Evolutionary conservation across 2,113 vertebrate species (phyloP), one percentile per base, ranked within the genome.

Genomic region (Illadopsis cleaveri): DNA sequence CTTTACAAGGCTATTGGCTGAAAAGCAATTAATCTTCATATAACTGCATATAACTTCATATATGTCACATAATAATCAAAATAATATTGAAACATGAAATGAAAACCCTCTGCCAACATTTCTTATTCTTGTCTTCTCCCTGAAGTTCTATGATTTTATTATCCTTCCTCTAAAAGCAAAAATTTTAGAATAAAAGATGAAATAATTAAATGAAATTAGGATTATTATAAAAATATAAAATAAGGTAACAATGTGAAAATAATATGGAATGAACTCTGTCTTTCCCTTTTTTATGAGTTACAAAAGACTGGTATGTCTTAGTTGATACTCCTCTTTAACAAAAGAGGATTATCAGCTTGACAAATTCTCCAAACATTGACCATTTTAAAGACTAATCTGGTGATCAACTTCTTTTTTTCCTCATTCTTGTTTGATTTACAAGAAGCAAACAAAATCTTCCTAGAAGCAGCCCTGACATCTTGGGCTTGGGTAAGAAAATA

Each of bases 1-100:
- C 82, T 93, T 92, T 83, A 64, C 4, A 78, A 48, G 17, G 12
- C 38, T 86, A 62, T 53, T 78, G 57, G 12, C 30, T 70, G 44
- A 96, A 86, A 64, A 51, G 45, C 22, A 93, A 69, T 62, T 82
- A 35, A 84, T 50, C 25, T 91, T 86, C 51, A 91, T 91, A 94
- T 45, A 25, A 18, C 18, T 30, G 5, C 57, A 56, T 65, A 6
- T 60, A 1, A 2, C 48, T 88, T 94, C 27, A 33, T 23, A 66
- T 24, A 24, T 30, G 71, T 66, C 35, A 91, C 44, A 42, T 2
- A 1, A 65, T 71, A 58, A 76, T 42, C 20, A 76, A 80, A 64
- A 87, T 83, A 69, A 88, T 66, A 71, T 40, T 53, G 73, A 83
- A 96, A 91, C 9, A 76, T 44, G 17, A 68, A 92, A 70, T 23